These are phyloP conservation scores for Drosophila tsacasi DNA, from an alignment of 1,140 invertebrate genomes.

Conservation along the genomic window DNA sequence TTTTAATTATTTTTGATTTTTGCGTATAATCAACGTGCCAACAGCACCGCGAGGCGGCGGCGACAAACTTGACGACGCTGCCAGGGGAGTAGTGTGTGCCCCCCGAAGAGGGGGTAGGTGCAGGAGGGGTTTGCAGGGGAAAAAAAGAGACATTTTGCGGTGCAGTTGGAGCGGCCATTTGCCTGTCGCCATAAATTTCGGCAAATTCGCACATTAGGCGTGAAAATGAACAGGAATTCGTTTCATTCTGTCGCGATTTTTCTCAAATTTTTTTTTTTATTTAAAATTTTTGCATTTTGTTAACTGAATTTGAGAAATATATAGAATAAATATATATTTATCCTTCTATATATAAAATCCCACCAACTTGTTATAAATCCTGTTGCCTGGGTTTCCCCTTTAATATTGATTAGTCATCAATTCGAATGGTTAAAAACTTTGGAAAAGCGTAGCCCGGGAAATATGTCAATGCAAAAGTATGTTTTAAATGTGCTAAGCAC, in stretches of 20 bases:
- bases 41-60: conserved; percentile 39
- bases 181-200: conserved; percentile 76
- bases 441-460: conserved; percentile 27
- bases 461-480: conserved; percentile 80
- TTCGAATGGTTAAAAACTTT: conserved; percentile 18
- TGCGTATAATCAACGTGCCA: conserved; percentile 83
- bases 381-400: conserved; percentile 62
- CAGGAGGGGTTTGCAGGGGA: neutral
- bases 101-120: neutral
- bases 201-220: conserved; percentile 79
- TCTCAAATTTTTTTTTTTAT: neutral
- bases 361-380: conserved; percentile 21
- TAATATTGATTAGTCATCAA: conserved; percentile 79
- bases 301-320: neutral
- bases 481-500: conserved; percentile 58
- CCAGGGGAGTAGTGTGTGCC: neutral
- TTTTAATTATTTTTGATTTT: conserved; percentile 85
- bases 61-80: conserved; percentile 48
- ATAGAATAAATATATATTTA: neutral
- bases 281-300: neutral
- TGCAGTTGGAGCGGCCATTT: conserved; percentile 68
- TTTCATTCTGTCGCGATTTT: conserved; percentile 27
- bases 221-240: conserved; percentile 50
- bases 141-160: conserved; percentile 56
- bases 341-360: too few species aligned